Conservation (phyloP, 1,140 invertebrate genomes). For the Aphidius gifuensis region DNA sequence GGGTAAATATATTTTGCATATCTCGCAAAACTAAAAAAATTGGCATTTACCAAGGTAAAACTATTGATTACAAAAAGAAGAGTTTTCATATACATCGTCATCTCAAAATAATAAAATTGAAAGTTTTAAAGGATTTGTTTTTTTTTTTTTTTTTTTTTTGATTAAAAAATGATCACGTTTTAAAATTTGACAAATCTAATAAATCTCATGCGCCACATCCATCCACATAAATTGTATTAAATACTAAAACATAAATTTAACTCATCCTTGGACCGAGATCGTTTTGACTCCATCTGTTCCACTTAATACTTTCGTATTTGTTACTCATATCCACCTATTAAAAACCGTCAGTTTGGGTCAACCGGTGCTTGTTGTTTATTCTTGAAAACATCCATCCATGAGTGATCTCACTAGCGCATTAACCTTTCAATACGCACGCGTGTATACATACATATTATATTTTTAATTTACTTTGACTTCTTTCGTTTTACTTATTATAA, state of each 20-base stretch:
- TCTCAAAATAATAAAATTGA: background rate
- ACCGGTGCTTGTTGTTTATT: slow-evolving; percentile 2
- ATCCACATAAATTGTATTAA: background rate
- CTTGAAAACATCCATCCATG: slow-evolving; percentile 14
- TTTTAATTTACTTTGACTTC: too few relatives aligned
- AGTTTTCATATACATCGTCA: slow-evolving; percentile 19
- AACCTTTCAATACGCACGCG: slow-evolving; percentile 27
- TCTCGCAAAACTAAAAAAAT: slow-evolving; percentile 36
- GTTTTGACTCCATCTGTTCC: slow-evolving; percentile 22
- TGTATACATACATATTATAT: slow-evolving; percentile 10
- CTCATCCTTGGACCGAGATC: background rate
- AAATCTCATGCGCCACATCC: background rate
- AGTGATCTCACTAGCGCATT: slow-evolving; percentile 14
- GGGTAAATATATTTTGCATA: slow-evolving; percentile 37
- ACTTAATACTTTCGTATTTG: slow-evolving; percentile 22
- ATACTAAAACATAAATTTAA: background rate
- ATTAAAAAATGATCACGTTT: background rate
- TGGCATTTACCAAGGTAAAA: slow-evolving; percentile 24
- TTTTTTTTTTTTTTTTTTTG: background rate
- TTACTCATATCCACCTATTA: slow-evolving; percentile 23
- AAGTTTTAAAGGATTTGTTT: slow-evolving; percentile 9
- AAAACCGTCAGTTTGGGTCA: background rate
- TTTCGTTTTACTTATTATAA: too few relatives aligned
- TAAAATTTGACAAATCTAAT: background rate
- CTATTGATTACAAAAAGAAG: slow-evolving; percentile 30